Base-by-base conservation (phyloP, 2,888 invertebrate species). In the Lasioglossum morio region DNA sequence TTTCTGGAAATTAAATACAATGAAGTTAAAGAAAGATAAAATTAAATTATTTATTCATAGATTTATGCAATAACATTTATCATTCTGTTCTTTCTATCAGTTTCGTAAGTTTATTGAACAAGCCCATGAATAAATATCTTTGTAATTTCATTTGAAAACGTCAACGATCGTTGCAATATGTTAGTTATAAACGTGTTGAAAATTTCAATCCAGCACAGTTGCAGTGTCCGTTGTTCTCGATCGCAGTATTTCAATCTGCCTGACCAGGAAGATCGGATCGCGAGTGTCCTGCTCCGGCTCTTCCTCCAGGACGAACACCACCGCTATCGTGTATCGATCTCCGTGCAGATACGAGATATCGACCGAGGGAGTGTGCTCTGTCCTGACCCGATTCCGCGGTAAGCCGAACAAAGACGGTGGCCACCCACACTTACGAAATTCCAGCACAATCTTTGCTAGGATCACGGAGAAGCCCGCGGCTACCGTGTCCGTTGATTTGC, bases 341-440 rank as follows among this genome's bases (percentile, higher is more conserved):
- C 66, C 76, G 63, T 27, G 73, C 66, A 77, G 85, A 89, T 86
- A 85, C 66, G 74, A 77, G 84, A 82, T 90, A 90, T 90, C 83
- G 90, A 90, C 82, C 87, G 87, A 89, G 89, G 91, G 69, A 69
- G 92, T 88, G 92, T 91, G 90, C 89, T 88, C 77, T 23, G 87
- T 84, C 80, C 86, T 88, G 91, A 90, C 89, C 89, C 84, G 84
- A 89, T 90, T 92, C 82, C 70, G 80, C 78, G 5, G n/a, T 48
- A 30, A 7, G 37, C 23, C 66, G 73, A 57, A 77, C 77, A 72
- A 63, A 77, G 77, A 77, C 88, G 60, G 66, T 63, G 72, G 74
- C 78, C 86, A 82, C 84, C 86, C 79, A 83, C 75, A 76, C 77
- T 84, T 77, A 37, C 46, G 72, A 82, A 90, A 87, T 89, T 85